Base-by-base conservation (phyloP, 2,797 vertebrate genomes). In the Coilia nasus region DNA sequence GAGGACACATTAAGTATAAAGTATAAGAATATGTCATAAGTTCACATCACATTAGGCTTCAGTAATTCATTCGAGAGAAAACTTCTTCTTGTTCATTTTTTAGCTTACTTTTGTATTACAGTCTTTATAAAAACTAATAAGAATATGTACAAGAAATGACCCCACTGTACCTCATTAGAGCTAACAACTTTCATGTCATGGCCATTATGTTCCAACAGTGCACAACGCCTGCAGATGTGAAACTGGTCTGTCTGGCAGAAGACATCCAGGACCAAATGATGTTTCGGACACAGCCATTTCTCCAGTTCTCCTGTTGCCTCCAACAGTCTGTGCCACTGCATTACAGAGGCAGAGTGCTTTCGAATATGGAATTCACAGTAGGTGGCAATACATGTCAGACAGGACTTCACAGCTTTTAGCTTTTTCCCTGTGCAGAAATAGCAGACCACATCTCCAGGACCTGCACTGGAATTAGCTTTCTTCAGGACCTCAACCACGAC, bases 401-500 rank as follows among this genome's bases (percentile, higher is more conserved):
- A 96, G 15, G 93, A 96, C 91, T 91, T 92, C 86, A 57, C 62
- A 0, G 95, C 94, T 83, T 59, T 86, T 12, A 86, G 14, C 0
- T 56, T 47, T 0, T n/a, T 85, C 87, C 82, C 88, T 87, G 12
- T 83, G 91, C 85, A 88, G 0, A 83, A 46, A 84, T 86, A 81
- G 86, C 87, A 88, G 57, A 56, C 57, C 59, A 84, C 54, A 4
- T 86, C 85, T 83, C 82, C 83, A 9, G 17, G 81, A 17, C 54
- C 83, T 6, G 83, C 81, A 64, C 86, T 88, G 83, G 82, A 82
- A 1, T 15, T 75, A 35, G 67, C 67, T 3, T 28, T 15, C 12
- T 67, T n/a, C 25, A 83, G 44, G 82, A 59, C 21, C 56, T 56
- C 11, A 7, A 57, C 80, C 84, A 67, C 7, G 28, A n/a, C 41